Evolutionary conservation across 2,888 invertebrate genomes (phyloP).

Genomic region (Heliconius charithonia): DNA sequence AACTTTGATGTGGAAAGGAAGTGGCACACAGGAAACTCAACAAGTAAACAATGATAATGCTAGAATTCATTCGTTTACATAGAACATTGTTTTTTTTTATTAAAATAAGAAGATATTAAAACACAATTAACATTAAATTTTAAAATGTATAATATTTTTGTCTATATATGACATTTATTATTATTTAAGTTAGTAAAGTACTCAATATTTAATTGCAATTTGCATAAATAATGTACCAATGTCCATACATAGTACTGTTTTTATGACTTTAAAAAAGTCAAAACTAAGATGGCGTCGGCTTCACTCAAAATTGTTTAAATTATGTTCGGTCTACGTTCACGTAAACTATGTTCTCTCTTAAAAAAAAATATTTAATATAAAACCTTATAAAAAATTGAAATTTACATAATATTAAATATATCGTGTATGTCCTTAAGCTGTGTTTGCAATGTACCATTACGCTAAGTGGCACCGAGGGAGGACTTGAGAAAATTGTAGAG

Average conservation of each 20-base stretch:
- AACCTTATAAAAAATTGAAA: neutral
- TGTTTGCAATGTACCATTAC: conserved; percentile 18
- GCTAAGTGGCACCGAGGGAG: conserved; percentile 14
- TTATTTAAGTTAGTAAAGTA: too few relatives aligned
- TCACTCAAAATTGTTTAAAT: too few relatives aligned
- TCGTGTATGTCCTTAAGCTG: neutral
- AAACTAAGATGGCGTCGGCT: too few relatives aligned
- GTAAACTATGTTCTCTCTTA: too few relatives aligned
- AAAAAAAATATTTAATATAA: neutral
- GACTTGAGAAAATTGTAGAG: conserved; percentile 22
- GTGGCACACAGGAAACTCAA: conserved; percentile 35
- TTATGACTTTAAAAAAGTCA: too few relatives aligned
- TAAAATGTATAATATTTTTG: neutral
- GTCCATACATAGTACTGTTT: too few relatives aligned
- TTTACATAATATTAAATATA: neutral
- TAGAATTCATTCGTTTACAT: conserved; percentile 11
- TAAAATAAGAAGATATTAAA: neutral
- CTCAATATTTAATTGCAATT: too few relatives aligned
- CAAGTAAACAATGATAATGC: conserved; percentile 36
- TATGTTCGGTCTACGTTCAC: too few relatives aligned
- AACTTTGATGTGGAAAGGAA: conserved; percentile 33
- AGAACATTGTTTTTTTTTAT: conserved; percentile 5
- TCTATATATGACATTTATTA: neutral
- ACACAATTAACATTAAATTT: neutral
- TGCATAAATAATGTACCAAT: too few relatives aligned